Evolutionary conservation across 2,888 invertebrate genomes (phyloP), one percentile per base, ranked within the genome.

Genomic region (Cryptocephalus primarius): DNA sequence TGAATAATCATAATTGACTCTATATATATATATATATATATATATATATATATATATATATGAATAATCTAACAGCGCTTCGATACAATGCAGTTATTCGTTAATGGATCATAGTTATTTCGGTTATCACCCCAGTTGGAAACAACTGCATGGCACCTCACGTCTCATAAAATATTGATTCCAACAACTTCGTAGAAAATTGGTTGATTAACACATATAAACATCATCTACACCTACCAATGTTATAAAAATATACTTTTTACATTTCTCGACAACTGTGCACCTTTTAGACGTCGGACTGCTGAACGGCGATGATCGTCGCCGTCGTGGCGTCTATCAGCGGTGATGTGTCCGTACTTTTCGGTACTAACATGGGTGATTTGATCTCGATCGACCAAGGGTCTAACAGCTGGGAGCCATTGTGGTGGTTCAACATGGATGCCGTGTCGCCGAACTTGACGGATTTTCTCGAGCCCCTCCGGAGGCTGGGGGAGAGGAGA

Each of bases 361-460:
- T 58, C 39, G 48, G 45, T 36, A 54, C 49, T 48, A 56, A 42
- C 53, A 55, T 56, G 4, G 62, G 59, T 9, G 60, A 58, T 48
- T 63, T 67, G 42, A 60, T 59, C 40, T 68, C 68, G 44, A 63
- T 60, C 46, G 64, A 64, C 65, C 68, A 67, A 1, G 69, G 67
- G 53, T 68, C 68, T 14, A 66, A 51, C 11, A 65, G 52, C 33
- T 66, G 65, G 14, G 62, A 54, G 1, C 62, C 62, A 8, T 64
- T 64, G 51, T 63, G 63, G 11, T 61, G 58, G 9, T 58, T 40
- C 33, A 48, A 34, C 9, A 42, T 43, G 10, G 46, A 46, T 13
- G 42, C 46, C n/a, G 42, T 46, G 55, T 82, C 82, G 0, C 80
- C 81, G 59, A 84, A 85, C 62, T 84, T 82, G 0, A 84, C 84